Conservation (phyloP, 2,888 invertebrate species). For the Athetis lepigone region DNA sequence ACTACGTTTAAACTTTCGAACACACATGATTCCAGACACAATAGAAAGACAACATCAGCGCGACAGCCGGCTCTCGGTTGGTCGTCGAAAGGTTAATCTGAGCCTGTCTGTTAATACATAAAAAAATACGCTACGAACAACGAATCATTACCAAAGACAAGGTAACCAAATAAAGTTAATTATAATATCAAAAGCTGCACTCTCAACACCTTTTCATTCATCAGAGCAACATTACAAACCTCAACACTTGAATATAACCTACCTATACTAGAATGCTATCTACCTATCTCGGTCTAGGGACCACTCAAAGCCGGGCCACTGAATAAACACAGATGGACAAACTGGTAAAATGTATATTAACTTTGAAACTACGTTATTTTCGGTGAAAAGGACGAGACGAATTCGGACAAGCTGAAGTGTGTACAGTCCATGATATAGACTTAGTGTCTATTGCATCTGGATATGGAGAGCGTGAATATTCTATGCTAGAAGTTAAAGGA, state of each 20-base stretch:
- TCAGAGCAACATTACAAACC: conserved; percentile 8
- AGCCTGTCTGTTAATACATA: no score
- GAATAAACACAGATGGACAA: conserved; percentile 50
- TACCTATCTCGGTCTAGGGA: background rate
- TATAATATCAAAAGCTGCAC: background rate
- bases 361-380: conserved; percentile 56
- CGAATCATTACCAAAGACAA: no score
- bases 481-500: conserved; percentile 22
- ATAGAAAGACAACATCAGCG: no score
- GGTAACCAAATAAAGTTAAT: no score
- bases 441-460: conserved; percentile 29
- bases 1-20: no score
- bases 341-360: conserved; percentile 51
- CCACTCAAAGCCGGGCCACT: conserved; percentile 40
- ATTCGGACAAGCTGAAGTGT: conserved; percentile 35
- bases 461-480: conserved; percentile 18
- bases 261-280: conserved; percentile 17
- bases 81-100: no score
- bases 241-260: conserved; percentile 22
- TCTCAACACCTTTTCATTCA: conserved; percentile 4
- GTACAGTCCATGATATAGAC: conserved; percentile 52
- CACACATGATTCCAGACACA: no score
- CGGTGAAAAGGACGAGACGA: conserved; percentile 42
- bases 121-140: no score
- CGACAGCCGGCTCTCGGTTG: no score